Evolutionary conservation across 2,113 vertebrate species (phyloP), one percentile per base, ranked within the genome.

Genomic region (Tenebrosternarchus preto): DNA sequence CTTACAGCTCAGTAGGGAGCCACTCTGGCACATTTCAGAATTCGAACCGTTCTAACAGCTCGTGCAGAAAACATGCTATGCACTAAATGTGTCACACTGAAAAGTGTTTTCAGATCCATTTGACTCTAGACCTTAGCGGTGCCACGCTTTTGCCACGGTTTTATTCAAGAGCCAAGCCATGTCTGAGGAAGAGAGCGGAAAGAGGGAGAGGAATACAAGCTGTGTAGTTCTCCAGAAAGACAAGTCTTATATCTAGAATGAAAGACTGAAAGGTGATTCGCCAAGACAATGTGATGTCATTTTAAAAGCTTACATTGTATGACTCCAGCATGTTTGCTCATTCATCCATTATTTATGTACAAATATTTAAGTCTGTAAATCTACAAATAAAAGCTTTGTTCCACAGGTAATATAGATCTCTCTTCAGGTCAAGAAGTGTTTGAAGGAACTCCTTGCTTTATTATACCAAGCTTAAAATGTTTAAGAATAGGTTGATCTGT

Each of bases 1-100:
- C 96, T 95, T 94, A 94, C 93, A 88, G 92, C 97, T 92, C 97
- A 95, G 95, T 87, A 80, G 96, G 97, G 96, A 95, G 95, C 95
- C 95, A 93, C 96, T 97, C 95, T 93, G 95, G 91, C 95, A 95
- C 95, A 92, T 97, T 97, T 96, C 93, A 95, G 94, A 92, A 95
- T 95, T 95, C 93, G 77, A 93, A 90, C 94, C 94, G 93, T 96
- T 96, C 94, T 92, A 95, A 93, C 93, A 93, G 94, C 94, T 92
- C 94, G 93, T 92, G 61, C 94, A 94, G 92, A 94, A 96, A 96
- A 95, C 95, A 96, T 95, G 95, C 95, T 94, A 94, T 93, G 94
- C 91, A 93, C 95, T 97, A 95, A 96, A 95, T 95, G 95, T 96
- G 96, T 96, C 95, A 95, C 92, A 91, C 92, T 94, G 94, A 93